phyloP scores from a whole-genome alignment of 2,797 vertebrate species.

The Crocidura indochinensis region DNA sequence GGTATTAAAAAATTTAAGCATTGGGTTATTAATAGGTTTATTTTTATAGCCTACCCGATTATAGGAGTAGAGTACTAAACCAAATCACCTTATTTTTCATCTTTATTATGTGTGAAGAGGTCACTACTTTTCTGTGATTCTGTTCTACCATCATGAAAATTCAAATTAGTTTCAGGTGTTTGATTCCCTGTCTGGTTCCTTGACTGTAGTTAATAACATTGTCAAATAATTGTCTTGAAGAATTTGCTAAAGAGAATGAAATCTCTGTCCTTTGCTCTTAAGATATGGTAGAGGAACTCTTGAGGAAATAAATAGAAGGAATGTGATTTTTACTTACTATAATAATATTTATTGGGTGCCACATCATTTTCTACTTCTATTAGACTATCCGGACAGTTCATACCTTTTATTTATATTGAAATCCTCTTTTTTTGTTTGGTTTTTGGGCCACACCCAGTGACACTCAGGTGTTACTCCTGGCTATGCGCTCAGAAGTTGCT shows the following conservation, averaged over 20 bases:
- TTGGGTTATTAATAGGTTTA: slow-evolving; percentile 21
- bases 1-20: slow-evolving; percentile 11
- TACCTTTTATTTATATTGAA: too few species aligned
- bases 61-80: slow-evolving; percentile 13
- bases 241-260: slow-evolving; percentile 53
- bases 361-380: background rate
- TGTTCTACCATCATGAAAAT: slow-evolving; percentile 1
- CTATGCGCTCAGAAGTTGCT: too few species aligned
- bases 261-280: slow-evolving; percentile 18
- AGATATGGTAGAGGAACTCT: slow-evolving; percentile 17
- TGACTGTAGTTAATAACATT: slow-evolving; percentile 6
- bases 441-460: too few species aligned
- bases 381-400: background rate
- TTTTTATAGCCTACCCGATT: slow-evolving; percentile 26
- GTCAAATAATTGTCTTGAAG: slow-evolving; percentile 28
- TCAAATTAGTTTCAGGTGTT: slow-evolving; percentile 31
- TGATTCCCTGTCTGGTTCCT: background rate
- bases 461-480: too few species aligned
- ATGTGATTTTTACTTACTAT: slow-evolving; percentile 35
- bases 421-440: too few species aligned
- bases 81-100: slow-evolving; percentile 17
- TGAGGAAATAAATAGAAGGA: background rate
- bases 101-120: slow-evolving; percentile 16
- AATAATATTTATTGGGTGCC: background rate
- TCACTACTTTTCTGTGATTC: background rate